Conservation (phyloP, 2,113 vertebrate genomes). For the cat (Felis catus) region F.catus_Fca126_mat1.0 CM031419.1:135855501-135856000, state of each 20-base stretch:
- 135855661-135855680: slow-evolving; percentile 51
- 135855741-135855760: background rate
- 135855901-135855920: slow-evolving; percentile 48
- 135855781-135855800: slow-evolving; percentile 49
- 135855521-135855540: slow-evolving; percentile 64
- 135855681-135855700: slow-evolving; percentile 60
- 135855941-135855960: background rate
- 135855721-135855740: slow-evolving; percentile 43
- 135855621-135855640: slow-evolving; percentile 58
- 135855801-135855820: background rate
- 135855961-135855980: slow-evolving; percentile 43
- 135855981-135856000: background rate
- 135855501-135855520: slow-evolving; percentile 62
- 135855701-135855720: slow-evolving; percentile 54
- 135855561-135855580: slow-evolving; percentile 59
- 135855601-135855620: background rate
- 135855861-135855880: background rate
- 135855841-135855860: background rate
- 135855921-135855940: slow-evolving; percentile 36
- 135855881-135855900: slow-evolving; percentile 38
- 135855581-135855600: slow-evolving; percentile 37
- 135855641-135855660: slow-evolving; percentile 61
- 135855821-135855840: slow-evolving; percentile 3
- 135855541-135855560: slow-evolving; percentile 64
- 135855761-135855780: slow-evolving; percentile 51